These are phyloP conservation scores for Chloropsis cyanopogon DNA, from an alignment of 2,113 vertebrate species.

Conservation along the genomic window DNA sequence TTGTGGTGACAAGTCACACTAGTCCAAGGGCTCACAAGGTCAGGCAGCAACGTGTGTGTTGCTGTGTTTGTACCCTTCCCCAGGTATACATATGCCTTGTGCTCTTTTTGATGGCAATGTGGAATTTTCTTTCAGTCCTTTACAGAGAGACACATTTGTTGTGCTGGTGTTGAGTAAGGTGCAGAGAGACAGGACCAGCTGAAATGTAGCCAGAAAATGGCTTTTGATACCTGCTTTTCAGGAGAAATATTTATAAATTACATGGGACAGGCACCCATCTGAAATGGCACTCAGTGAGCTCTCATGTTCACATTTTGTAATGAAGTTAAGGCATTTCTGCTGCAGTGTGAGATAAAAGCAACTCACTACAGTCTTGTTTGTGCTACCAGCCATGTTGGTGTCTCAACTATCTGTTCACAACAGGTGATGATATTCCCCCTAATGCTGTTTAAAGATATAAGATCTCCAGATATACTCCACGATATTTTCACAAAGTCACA, in stretches of 20 bases:
- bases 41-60: rapidly evolving
- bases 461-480: neutral
- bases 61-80: neutral
- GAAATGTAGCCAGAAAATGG: neutral
- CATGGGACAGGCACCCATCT: neutral
- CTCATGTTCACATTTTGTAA: neutral
- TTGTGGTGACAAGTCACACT: rapidly evolving
- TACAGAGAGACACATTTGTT: neutral
- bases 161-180: neutral
- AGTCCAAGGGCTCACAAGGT: neutral
- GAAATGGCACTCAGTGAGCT: neutral
- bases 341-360: neutral
- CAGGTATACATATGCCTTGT: rapidly evolving
- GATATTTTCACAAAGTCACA: neutral
- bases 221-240: neutral
- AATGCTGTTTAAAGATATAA: neutral
- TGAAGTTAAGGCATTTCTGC: neutral
- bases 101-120: neutral
- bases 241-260: neutral
- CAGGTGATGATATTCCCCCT: neutral
- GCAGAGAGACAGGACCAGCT: neutral
- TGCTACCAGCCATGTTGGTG: neutral
- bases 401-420: neutral
- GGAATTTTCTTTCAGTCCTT: neutral
- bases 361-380: neutral